Percentiles rank a stretch among this genome's conserved stretches.
phyloP scores from a whole-genome alignment of 2,797 vertebrate species.

The Enteromius trimaculatus region DNA sequence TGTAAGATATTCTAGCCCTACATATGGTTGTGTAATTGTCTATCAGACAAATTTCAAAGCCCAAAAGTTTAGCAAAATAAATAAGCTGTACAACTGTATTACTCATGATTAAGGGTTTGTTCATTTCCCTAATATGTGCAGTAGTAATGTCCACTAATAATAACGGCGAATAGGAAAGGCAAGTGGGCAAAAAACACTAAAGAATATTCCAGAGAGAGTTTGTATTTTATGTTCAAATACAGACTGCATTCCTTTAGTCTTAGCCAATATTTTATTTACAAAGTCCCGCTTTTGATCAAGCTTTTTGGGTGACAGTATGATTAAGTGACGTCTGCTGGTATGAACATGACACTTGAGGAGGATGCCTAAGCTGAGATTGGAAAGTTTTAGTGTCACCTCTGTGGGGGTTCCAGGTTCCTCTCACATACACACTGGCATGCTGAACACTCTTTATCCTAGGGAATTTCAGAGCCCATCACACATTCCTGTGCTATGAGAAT shows the following conservation, averaged over 20 bases:
- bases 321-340: constrained; percentile 11
- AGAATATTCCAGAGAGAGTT: neutral
- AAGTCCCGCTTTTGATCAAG: neutral
- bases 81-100: neutral
- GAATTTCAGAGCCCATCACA: constrained; percentile 33
- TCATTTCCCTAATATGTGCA: neutral
- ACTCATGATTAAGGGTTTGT: neutral
- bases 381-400: constrained; percentile 39
- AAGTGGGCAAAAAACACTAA: neutral
- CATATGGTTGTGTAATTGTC: neutral
- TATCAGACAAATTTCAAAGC: neutral
- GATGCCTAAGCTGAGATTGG: constrained; percentile 31
- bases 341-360: constrained; percentile 15
- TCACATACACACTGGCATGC: constrained; percentile 46
- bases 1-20: neutral
- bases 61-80: neutral
- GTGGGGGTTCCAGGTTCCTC: constrained; percentile 32
- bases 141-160: neutral
- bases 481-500: constrained; percentile 53
- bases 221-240: constrained; percentile 3
- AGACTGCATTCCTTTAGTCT: neutral
- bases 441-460: constrained; percentile 31
- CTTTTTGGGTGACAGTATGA: constrained; percentile 4
- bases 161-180: neutral
- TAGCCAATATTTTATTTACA: constrained; percentile 1